Evolutionary conservation across 1,140 invertebrate species (phyloP), one percentile per base, ranked within the genome.

Genomic region (Lithobius niger): DNA sequence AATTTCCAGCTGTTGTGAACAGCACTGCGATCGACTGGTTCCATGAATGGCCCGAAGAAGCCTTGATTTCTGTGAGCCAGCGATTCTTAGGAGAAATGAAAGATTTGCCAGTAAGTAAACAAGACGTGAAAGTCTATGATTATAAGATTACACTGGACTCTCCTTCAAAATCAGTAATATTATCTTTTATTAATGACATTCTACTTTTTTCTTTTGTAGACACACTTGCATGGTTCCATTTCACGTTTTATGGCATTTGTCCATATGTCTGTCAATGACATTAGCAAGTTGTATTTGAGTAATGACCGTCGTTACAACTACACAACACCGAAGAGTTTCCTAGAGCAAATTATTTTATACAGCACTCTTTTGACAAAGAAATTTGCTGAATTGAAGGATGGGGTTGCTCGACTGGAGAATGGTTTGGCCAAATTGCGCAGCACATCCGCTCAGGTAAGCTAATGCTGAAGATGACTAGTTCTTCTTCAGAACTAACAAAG

Each of bases 21-120:
- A 91, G 88, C 65, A 95, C 92, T 15, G 82, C 83, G 53, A 93
- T 96, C 57, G 93, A 96, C 71, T 97, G 93, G 93, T 97, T 97
- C 69, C 91, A 97, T 66, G 90, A 95, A 54, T 97, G 94, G 75
- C 93, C 93, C 18, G 87, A 94, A 74, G 89, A 96, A 72, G 90
- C 90, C 25, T 71, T 94, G n/a, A 82, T 91, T 47, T 91, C 88
- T 24, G 94, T 97, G 0, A 88, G 90, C 28, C 81, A 84, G 68
- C 80, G 83, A 62, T 97, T 96, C 69, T 71, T 97, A 44, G 79
- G 83, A 61, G 84, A 91, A 64, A 72, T 93, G 18, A 75, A 83
- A 60, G 81, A 84, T 53, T 69, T 95, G 26, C 83, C 85, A 19
- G 83, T 85, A 73, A 76, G 69, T 21, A 1, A 21, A 44, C 48